Base-by-base conservation (phyloP, 2,113 vertebrate species). In the Nipponia nippon region DNA sequence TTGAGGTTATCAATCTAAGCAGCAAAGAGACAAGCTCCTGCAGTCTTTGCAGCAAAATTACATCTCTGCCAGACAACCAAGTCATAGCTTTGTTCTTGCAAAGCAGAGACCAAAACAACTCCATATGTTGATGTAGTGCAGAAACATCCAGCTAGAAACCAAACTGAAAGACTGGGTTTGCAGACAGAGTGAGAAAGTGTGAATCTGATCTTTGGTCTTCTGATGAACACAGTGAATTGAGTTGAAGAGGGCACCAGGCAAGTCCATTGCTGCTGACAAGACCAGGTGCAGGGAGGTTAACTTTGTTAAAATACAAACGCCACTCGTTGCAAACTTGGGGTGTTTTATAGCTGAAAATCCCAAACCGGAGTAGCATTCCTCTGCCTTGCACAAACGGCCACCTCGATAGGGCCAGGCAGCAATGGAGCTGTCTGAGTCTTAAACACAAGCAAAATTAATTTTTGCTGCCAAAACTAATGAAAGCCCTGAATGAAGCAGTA, bases 241-340 rank as follows among this genome's bases (percentile, higher is more conserved):
- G 86, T 46, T 96, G 96, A 94, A 95, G 95, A 95, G 85, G 69
- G 95, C 91, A 96, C 77, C 87, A 91, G 76, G 93, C 96, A 86
- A 85, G 72, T 66, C 62, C 71, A 50, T 91, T 95, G 96, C 80
- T 0, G 5, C 94, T 67, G 91, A 55, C 40, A 47, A 87, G 67
- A 79, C 55, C 52, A 8, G 21, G 72, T 56, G 55, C 67, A 90
- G 63, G 53, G 58, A 92, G 47, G 87, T 88, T 96, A 95, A 97
- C 53, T 71, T 70, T 44, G 63, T 93, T 96, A 97, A 81, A 90
- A 91, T n/a, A 84, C 46, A 85, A 82, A 93, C 69, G 53, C 71
- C 56, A 17, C 38, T 90, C 15, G 0, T 25, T 72, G 78, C 61
- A 72, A 93, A 83, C 22, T 47, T 22, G 16, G 49, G 50, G 58